Evolutionary conservation across 2,888 invertebrate species (phyloP), one percentile per base, ranked within the genome.

Genomic region (Gymnosoma rotundatum): DNA sequence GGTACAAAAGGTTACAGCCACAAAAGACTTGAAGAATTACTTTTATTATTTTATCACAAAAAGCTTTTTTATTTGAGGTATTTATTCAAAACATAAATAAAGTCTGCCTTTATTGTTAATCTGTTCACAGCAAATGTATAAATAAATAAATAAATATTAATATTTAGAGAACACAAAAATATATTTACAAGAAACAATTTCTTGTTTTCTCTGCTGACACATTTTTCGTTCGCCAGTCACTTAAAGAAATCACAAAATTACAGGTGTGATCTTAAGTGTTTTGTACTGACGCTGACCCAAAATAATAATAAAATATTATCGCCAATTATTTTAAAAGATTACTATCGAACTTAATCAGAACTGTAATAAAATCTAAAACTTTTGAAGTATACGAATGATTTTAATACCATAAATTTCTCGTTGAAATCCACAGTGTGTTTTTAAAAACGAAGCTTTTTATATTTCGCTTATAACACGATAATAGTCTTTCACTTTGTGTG

Each of bases 171-270:
- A 42, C 42, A 42, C 42, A 48, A 9, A 48, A 45, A 45, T 14
- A 8, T 18, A n/a, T 9, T 32, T 1, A 20, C 21, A 56, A 16
- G 10, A 70, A 69, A 32, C 58, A 58, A 16, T 36, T 58, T 32
- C 18, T 16, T 60, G n/a, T 50, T 36, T 36, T 50, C 16, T n/a
- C 48, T n/a, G 8, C 18, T 5, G 48, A 60, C 14, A 60, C 48
- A 32, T 70, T 58, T 12, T 20, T 20, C 45, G 56, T 58, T 58
- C 18, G 25, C 25, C 21, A 58, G 21, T 48, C 32, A 70, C 48
- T 70, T 58, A 58, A 25, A 18, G 12, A 25, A 70, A 58, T 14
- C n/a, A 21, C 0, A 32, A 12, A 45, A 45, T 56, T n/a, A 25
- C 12, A 56, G 18, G n/a, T 32, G 58, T 18, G 5, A 12, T 45